A percentile compares a stretch with the other conserved stretches of the same genome.
phyloP scores from a whole-genome alignment of 2,113 vertebrate species.

The Elaphurus davidianus region DNA sequence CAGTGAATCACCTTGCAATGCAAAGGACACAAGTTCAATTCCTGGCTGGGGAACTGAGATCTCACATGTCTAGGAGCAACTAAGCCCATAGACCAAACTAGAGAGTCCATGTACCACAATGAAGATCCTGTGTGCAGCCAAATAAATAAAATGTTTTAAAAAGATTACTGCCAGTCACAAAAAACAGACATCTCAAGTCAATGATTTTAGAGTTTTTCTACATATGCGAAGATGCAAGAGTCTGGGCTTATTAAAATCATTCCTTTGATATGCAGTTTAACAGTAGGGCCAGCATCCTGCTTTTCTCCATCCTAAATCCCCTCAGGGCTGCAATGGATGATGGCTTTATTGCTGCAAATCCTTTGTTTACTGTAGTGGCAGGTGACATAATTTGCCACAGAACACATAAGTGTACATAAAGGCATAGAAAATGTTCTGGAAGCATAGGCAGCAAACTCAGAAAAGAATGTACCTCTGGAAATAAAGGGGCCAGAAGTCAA shows the following conservation, averaged over 20 bases:
- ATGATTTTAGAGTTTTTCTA: not conserved
- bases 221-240: not conserved
- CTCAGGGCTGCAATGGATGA: not conserved
- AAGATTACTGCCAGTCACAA: not conserved
- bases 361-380: not conserved
- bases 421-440: not conserved
- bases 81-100: not conserved
- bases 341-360: not conserved
- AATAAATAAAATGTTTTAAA: not conserved
- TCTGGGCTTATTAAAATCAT: not conserved
- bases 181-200: not conserved
- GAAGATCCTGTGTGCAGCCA: not conserved
- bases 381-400: not conserved
- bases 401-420: rapidly evolving
- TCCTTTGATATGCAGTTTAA: not conserved
- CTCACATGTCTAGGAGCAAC: not conserved
- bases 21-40: not conserved
- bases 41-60: not conserved
- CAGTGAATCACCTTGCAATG: not conserved
- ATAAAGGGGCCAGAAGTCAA: not conserved
- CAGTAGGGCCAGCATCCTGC: not conserved
- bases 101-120: not conserved
- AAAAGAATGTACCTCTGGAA: not conserved
- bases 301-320: not conserved
- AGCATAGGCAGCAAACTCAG: not conserved